These are phyloP conservation scores for Drosophila murphyi DNA, from an alignment of 1,140 invertebrate species.

Conservation along the genomic window DNA sequence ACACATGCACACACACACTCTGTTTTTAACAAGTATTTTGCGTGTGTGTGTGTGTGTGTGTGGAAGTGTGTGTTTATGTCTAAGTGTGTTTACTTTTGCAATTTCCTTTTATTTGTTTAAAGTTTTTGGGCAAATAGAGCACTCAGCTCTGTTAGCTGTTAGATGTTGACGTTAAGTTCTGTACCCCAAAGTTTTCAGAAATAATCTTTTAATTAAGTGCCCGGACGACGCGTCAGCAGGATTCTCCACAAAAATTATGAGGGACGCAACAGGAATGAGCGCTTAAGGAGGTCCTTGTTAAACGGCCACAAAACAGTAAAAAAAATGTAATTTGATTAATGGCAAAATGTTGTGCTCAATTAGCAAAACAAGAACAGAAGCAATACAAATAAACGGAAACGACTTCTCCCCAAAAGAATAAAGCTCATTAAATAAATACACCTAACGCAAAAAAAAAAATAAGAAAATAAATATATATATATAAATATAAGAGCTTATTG, in stretches of 20 bases:
- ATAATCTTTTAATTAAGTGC: conserved; percentile 83
- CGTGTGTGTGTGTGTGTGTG: conserved; percentile 20
- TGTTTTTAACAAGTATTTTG: conserved; percentile 47
- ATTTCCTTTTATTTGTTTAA: conserved; percentile 80
- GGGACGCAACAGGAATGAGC: conserved; percentile 15
- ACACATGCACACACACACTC: background rate
- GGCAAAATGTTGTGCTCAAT: conserved; percentile 77
- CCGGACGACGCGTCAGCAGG: conserved; percentile 16
- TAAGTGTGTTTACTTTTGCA: conserved; percentile 80
- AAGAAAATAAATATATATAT: conserved; percentile 13
- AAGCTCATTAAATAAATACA: conserved; percentile 21
- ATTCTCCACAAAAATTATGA: conserved; percentile 45
- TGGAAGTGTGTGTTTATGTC: conserved; percentile 44
- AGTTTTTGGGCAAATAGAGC: conserved; percentile 73
- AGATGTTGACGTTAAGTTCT: conserved; percentile 74
- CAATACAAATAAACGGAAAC: conserved; percentile 22
- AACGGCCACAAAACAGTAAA: conserved; percentile 24
- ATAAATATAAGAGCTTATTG: conserved; percentile 61
- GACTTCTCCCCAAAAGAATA: conserved; percentile 21
- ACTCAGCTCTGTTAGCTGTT: conserved; percentile 16
- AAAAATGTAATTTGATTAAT: conserved; percentile 79
- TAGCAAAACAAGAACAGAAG: conserved; percentile 48
- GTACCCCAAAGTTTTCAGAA: conserved; percentile 71
- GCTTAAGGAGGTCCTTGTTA: conserved; percentile 13
- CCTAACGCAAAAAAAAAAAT: conserved; percentile 14